Evolutionary conservation across 2,797 vertebrate genomes (phyloP).

Genomic region (Meriones psammophilus): DNA sequence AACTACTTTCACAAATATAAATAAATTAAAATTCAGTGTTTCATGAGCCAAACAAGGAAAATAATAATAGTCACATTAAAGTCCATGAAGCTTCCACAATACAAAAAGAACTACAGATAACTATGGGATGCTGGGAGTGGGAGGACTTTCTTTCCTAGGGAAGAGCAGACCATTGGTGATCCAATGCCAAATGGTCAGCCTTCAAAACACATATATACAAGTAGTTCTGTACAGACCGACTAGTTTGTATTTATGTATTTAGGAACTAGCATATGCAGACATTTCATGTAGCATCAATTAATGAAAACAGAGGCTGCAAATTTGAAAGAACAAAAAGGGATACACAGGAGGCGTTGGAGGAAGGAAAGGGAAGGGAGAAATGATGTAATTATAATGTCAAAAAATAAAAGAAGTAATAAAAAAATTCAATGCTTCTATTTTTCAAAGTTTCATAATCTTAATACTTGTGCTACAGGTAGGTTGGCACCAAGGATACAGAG

Average conservation of each 20-base stretch:
- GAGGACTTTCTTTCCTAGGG: neutral
- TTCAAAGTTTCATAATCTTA: conserved; percentile 49
- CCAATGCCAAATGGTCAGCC: neutral
- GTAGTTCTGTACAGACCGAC: neutral
- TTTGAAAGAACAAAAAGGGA: neutral
- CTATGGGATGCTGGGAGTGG: neutral
- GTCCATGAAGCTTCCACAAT: neutral
- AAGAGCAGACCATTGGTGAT: neutral
- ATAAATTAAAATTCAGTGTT: conserved; percentile 39
- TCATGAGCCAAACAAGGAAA: neutral
- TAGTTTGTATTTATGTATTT: neutral
- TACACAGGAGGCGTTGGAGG: neutral
- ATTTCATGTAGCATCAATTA: neutral
- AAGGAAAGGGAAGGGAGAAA: neutral
- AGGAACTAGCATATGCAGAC: too few species aligned
- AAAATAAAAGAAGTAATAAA: neutral
- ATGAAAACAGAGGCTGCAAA: neutral
- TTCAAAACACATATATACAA: neutral
- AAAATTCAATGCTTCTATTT: neutral
- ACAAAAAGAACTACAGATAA: neutral
- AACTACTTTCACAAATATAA: conserved; percentile 50
- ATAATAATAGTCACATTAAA: neutral
- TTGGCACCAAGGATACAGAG: neutral
- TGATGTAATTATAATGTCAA: neutral
- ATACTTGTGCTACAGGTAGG: neutral